A percentile compares a stretch with the other conserved stretches of the same genome.
Evolutionary conservation across 2,888 invertebrate species (phyloP).

Genomic region (Norana najaformis): DNA sequence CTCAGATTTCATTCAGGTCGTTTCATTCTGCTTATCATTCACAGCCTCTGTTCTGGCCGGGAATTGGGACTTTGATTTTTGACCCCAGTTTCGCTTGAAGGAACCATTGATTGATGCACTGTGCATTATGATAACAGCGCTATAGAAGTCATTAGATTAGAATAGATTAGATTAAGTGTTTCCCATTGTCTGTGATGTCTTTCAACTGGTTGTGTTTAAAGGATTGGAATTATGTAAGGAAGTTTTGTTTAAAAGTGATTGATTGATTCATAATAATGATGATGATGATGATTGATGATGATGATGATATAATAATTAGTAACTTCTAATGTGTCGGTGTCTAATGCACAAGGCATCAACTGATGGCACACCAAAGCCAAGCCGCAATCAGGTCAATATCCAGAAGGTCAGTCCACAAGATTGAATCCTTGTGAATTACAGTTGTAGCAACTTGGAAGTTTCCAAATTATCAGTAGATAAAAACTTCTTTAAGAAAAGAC

Average conservation of each 20-base stretch:
- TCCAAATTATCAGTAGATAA: not conserved
- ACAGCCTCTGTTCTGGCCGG: not conserved
- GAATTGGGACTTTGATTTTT: not conserved
- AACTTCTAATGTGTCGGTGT: no score
- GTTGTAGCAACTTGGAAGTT: not conserved
- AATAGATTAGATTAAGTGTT: no score
- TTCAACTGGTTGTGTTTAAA: not conserved
- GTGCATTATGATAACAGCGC: not conserved
- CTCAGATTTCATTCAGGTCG: not conserved
- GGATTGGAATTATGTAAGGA: no score
- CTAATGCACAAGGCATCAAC: no score
- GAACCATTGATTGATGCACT: not conserved
- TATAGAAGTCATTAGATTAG: not conserved
- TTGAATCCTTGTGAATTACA: no score
- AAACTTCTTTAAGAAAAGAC: not conserved
- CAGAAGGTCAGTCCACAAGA: no score
- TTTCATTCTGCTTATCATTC: not conserved
- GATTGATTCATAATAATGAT: no score
- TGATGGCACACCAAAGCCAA: no score
- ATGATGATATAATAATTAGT: no score
- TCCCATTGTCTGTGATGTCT: not conserved
- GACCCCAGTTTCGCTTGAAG: not conserved
- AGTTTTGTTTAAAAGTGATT: no score
- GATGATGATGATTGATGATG: no score
- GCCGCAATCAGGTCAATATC: no score